These are phyloP conservation scores for Prosapia bicincta DNA, from an alignment of 2,888 invertebrate genomes.

Conservation along the genomic window DNA sequence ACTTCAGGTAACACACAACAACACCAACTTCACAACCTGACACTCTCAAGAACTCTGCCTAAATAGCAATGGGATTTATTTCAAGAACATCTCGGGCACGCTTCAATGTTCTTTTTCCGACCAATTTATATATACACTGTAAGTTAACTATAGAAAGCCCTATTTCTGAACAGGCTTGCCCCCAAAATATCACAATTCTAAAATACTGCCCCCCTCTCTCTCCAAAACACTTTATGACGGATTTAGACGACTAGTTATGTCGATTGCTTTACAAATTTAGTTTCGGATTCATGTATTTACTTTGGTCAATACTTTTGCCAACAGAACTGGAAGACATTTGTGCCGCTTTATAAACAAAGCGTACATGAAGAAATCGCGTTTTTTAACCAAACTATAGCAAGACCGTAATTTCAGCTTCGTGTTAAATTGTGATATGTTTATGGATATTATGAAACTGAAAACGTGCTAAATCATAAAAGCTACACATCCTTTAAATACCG, in stretches of 20 bases:
- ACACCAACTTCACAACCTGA: not conserved
- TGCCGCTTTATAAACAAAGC: too few relatives aligned
- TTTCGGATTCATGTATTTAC: not conserved
- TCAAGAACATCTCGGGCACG: conserved; percentile 34
- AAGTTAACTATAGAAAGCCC: conserved; percentile 39
- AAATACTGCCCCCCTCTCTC: conserved; percentile 34
- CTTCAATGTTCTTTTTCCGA: conserved; percentile 35
- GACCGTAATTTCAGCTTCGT: too few relatives aligned
- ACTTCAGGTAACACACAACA: not conserved
- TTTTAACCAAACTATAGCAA: too few relatives aligned
- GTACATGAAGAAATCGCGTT: too few relatives aligned
- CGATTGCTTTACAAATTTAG: conserved; percentile 13
- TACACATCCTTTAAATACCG: too few relatives aligned
- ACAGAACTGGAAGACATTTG: not conserved
- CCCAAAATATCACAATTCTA: conserved; percentile 40
- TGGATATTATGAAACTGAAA: too few relatives aligned
- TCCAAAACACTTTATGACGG: conserved; percentile 16
- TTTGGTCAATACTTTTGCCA: not conserved
- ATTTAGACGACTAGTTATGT: conserved; percentile 20
- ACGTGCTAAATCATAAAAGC: too few relatives aligned
- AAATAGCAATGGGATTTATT: conserved; percentile 32
- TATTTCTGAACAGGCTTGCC: conserved; percentile 38
- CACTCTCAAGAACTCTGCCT: conserved; percentile 1
- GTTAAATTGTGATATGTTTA: too few relatives aligned
- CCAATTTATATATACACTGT: conserved; percentile 39